Evolutionary conservation across 1,140 invertebrate species (phyloP), one percentile per base, ranked within the genome.

Genomic region (Agraylea sexmaculata): DNA sequence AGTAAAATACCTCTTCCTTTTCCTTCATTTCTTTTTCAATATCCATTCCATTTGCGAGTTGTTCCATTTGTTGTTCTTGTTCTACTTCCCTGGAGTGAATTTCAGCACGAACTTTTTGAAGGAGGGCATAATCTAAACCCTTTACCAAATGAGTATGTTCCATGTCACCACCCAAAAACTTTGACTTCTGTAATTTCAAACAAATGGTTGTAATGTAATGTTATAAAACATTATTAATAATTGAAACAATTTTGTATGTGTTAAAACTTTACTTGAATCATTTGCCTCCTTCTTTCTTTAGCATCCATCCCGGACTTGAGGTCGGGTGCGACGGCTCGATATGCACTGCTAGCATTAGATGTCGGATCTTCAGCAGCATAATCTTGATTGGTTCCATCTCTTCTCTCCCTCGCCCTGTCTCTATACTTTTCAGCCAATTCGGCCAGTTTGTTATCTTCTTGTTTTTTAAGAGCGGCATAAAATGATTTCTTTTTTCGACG

Each of bases 131-230:
- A 79, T 99, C 96, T 7, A 99, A 71, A 62, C 96, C 96, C 70
- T 99, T 99, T 37, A 99, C 95, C 71, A 99, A 94, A 68, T 99
- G 96, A 63, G 96, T 99, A 55, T 99, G 95, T 51, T 98, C 93
- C 85, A 99, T 97, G 62, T 99, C 96, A 78, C 96, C 96, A 59
- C 96, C 96, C 67, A 99, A 86, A 67, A 93, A 99, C 69, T 99
- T 99, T 0, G 95, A 99, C 62, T 99, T 93, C 63, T 67, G 52
- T n/a, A n/a, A n/a, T n/a, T n/a, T n/a, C 18, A 60, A 60, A 30
- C 43, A 41, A 37, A 39, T 12, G 6, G 11, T 11, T 10, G 8
- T 8, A 7, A 8, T 7, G 15, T 17, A n/a, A 33, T 12, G 10
- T 17, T 33, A 33, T 33, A 10, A 33, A 12, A 33, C 10, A 13